Conservation (phyloP, 2,797 vertebrate genomes). For the Meriones psammophilus region DNA sequence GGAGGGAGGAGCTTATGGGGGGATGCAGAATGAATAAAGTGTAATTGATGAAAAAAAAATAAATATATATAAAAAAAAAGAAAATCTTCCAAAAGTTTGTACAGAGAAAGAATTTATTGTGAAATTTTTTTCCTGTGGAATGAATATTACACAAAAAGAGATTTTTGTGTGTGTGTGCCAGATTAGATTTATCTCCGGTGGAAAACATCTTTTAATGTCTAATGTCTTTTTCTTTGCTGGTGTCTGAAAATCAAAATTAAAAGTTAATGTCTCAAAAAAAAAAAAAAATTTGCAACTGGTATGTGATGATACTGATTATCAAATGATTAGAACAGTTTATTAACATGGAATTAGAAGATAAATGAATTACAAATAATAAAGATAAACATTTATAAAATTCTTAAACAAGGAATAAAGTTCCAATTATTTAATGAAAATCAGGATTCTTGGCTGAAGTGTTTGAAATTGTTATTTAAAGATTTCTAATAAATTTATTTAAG, state of each 20-base stretch:
- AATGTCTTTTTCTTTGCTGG: not conserved
- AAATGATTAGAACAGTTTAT: not conserved
- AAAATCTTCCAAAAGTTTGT: not conserved
- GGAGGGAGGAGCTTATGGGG: too few species aligned
- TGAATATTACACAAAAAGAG: not conserved
- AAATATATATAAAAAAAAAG: too few species aligned
- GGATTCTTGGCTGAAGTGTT: not conserved
- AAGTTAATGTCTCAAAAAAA: slow-evolving; percentile 47
- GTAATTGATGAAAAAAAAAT: too few species aligned
- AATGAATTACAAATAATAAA: slow-evolving; percentile 24
- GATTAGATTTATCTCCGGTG: not conserved
- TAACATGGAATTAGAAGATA: slow-evolving; percentile 14
- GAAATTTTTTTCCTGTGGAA: not conserved
- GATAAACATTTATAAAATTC: not conserved
- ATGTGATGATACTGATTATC: not conserved
- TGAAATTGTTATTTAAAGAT: not conserved
- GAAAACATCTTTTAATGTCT: not conserved
- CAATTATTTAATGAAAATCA: not conserved
- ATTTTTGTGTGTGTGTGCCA: too few species aligned
- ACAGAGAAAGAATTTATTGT: not conserved
- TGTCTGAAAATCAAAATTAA: not conserved
- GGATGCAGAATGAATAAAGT: too few species aligned
- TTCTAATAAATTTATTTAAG: not conserved
- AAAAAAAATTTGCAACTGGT: too few species aligned
- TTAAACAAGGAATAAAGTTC: not conserved